Evolutionary conservation across 2,797 vertebrate genomes (phyloP), one percentile per base, ranked within the genome.

Genomic region (Nannoperca obscura): DNA sequence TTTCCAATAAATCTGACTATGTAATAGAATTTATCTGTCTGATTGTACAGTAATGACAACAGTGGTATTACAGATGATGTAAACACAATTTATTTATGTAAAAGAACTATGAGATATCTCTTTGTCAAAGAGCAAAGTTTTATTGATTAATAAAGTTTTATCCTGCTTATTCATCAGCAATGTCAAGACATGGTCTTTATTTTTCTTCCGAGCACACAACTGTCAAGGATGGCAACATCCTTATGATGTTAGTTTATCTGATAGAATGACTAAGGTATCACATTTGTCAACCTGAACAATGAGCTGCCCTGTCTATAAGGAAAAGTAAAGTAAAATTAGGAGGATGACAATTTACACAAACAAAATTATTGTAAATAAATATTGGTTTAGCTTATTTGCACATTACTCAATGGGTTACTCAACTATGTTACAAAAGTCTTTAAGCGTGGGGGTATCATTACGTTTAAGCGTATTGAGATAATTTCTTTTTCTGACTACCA

Each of bases 61-160:
- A 82, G 84, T 91, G 81, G 74, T 90, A 88, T 88, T 90, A 80
- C 85, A 89, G 85, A 88, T 80, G 61, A 86, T 88, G 85, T 91
- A 82, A 87, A 86, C 82, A 85, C 75, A 63, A 78, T 91, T 82
- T 89, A 92, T 90, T 93, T 92, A 91, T 93, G 84, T 86, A 82
- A 86, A 87, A 78, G 68, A 71, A 77, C 61, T 64, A 86, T 80
- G 80, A 88, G 50, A 63, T 85, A 59, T 80, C 59, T 87, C 65
- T 91, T 80, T 92, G 92, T 97, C 94, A 95, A 95, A 96, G 94
- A 93, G 86, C 87, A 95, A 82, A 83, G 92, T 90, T 97, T 96
- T 97, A 96, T 96, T 96, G 95, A 97, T 95, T 95, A 98, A 97
- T 97, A 97, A 98, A 97, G 91, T 94, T 97, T 93, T 96, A 92